Evolutionary conservation across 2,797 vertebrate genomes (phyloP).

Genomic region (Nyctibius grandis): DNA sequence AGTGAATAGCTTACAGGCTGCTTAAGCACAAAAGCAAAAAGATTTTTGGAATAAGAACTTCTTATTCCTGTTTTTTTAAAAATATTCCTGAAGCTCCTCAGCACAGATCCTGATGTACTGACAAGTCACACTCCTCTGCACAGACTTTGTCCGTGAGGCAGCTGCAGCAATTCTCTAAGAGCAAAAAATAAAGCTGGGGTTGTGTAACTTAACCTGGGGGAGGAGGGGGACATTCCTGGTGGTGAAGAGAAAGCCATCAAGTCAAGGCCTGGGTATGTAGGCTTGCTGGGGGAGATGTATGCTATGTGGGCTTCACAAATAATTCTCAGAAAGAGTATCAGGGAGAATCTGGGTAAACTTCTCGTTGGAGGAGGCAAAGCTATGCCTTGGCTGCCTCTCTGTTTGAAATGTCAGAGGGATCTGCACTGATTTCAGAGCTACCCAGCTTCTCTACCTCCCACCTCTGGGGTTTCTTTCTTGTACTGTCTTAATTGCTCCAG

Average conservation of each 20-base stretch:
- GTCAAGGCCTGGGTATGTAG: neutral
- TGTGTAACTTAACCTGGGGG: conserved; percentile 56
- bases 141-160: conserved; percentile 22
- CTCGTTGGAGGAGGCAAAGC: neutral
- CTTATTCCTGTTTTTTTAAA: neutral
- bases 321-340: neutral
- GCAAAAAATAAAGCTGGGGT: conserved; percentile 54
- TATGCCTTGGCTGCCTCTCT: neutral
- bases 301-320: neutral
- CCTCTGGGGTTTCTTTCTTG: neutral
- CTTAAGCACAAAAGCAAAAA: neutral
- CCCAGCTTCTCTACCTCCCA: neutral
- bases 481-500: neutral
- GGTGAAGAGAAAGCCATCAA: neutral
- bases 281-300: neutral
- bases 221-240: conserved; percentile 29
- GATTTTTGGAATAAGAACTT: neutral
- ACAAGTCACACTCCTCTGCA: conserved; percentile 37
- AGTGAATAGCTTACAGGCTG: neutral
- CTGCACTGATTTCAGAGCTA: neutral
- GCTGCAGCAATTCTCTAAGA: conserved; percentile 26
- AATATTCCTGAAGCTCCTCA: conserved; percentile 6
- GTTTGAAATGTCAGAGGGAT: neutral
- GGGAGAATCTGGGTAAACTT: neutral
- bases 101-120: conserved; percentile 40